Evolutionary conservation across 1,140 invertebrate species (phyloP).

Genomic region (Pogonomyrmex californicus): DNA sequence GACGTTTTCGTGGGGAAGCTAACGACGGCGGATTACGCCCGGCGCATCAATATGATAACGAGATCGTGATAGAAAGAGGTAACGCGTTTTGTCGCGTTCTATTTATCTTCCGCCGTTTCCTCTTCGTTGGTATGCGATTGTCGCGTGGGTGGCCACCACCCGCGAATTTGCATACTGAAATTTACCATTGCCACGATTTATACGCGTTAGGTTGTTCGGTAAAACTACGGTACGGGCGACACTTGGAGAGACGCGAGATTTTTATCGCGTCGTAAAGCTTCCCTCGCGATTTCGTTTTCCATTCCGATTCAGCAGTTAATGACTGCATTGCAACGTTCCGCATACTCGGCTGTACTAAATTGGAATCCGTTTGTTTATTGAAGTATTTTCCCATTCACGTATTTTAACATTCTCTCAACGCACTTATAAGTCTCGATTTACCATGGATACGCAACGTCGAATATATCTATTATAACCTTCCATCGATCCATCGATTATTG

Average conservation of each 20-base stretch:
- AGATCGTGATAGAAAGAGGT: slow-evolving; percentile 22
- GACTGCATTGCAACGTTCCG: neutral
- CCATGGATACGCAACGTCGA: neutral
- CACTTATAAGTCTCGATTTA: neutral
- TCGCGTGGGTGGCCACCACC: neutral
- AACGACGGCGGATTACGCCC: neutral
- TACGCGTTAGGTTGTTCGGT: neutral
- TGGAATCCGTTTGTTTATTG: neutral
- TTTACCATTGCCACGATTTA: slow-evolving; percentile 40
- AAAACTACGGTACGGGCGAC: neutral
- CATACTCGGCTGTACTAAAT: neutral
- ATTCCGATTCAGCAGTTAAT: neutral
- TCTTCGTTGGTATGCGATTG: neutral
- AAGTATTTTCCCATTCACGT: neutral
- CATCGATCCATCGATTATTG: neutral
- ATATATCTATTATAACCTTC: neutral
- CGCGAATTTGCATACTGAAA: slow-evolving; percentile 23
- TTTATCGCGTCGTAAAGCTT: slow-evolving; percentile 26
- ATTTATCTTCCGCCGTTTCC: slow-evolving; percentile 31
- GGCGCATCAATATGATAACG: slow-evolving; percentile 44
- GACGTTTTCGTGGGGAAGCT: neutral
- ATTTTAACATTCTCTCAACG: neutral
- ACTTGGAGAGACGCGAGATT: neutral
- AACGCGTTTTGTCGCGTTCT: neutral
- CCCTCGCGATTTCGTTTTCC: neutral